Base-by-base conservation (phyloP, 2,797 vertebrate genomes). In the Sebastolobus altivelis region DNA sequence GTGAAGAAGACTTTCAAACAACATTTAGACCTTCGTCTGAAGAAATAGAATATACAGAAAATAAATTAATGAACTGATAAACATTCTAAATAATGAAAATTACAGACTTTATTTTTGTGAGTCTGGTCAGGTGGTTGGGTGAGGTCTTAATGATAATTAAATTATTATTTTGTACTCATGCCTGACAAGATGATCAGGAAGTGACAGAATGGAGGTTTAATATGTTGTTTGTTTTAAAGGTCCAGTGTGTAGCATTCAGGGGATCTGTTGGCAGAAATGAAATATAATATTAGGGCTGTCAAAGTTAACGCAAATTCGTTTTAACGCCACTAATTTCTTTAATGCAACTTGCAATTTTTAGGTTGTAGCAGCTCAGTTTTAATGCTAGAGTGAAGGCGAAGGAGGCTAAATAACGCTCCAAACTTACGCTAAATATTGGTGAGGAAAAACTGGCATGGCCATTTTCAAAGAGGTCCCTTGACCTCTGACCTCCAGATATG, bases 401-500 rank as follows among this genome's bases (percentile, higher is more conserved):
- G 0, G 40, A 43, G 40, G 40, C 6, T 0, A 40, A 40, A 40
- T 40, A 40, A 40, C 0, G 38, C 38, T 13, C 12, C 38, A 40
- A 40, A 40, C 38, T 40, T 40, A 40, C 0, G 38, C 38, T 40
- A 40, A 0, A 40, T 40, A 13, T 40, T 40, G 38, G 38, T 12
- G 13, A 40, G 13, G 38, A 40, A 40, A 40, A 40, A 40, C 38
- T 40, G 38, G 0, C 38, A 40, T 13, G 12, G 12, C 0, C 38
- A 40, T 40, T 40, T 40, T 40, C 38, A 13, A 40, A 40, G 38
- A 4, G 12, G 38, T 40, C 38, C 38, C 38, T 40, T 40, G 38
- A 40, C 38, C 0, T 40, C 38, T 40, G 38, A 40, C 38, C 38
- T 40, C 38, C 0, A 0, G 38, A 40, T 40, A 40, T 40, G 38